phyloP scores from a whole-genome alignment of 2,888 invertebrate genomes.

The Brachyptera putata region DNA sequence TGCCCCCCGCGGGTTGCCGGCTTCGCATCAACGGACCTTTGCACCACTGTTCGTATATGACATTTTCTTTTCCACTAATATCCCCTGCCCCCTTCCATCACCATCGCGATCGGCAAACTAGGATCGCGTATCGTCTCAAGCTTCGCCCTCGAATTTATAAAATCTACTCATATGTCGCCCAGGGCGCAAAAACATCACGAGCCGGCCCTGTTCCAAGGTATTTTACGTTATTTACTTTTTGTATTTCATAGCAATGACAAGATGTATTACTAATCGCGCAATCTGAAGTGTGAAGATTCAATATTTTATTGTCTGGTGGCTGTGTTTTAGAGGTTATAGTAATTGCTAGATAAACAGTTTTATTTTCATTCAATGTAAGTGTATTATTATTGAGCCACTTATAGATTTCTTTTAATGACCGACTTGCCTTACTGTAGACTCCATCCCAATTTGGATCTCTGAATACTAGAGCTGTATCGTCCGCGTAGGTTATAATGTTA shows the following conservation, averaged over 20 bases:
- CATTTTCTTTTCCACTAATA: too few relatives aligned
- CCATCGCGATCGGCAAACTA: too few relatives aligned
- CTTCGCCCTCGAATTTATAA: too few relatives aligned
- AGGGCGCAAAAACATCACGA: too few relatives aligned
- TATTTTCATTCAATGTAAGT: not conserved
- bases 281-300: not conserved
- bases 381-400: not conserved
- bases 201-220: too few relatives aligned
- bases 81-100: too few relatives aligned
- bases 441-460: not conserved
- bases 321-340: not conserved
- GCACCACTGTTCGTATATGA: too few relatives aligned
- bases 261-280: not conserved
- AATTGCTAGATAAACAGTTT: not conserved
- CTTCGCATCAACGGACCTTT: too few relatives aligned
- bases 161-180: too few relatives aligned
- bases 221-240: not conserved
- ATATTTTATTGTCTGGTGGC: not conserved
- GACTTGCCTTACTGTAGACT: not conserved
- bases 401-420: not conserved
- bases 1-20: too few relatives aligned
- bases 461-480: slow-evolving; percentile 18
- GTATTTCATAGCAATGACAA: not conserved
- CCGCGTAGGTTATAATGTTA: slow-evolving; percentile 23
- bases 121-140: too few relatives aligned